phyloP scores from a whole-genome alignment of 2,797 vertebrate genomes.

The Aeoliscus strigatus region DNA sequence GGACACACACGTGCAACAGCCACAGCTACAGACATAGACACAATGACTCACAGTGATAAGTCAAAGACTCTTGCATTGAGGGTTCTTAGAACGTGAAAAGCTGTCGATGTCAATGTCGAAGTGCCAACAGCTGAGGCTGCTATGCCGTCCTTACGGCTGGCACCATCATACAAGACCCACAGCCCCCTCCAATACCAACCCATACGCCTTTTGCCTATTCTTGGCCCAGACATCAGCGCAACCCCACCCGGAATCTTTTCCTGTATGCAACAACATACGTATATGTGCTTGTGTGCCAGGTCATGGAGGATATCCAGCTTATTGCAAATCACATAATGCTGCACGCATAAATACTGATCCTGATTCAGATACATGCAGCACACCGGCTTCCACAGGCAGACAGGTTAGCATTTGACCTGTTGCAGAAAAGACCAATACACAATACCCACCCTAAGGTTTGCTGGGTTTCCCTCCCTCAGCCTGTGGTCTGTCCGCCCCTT shows the following conservation, averaged over 20 bases:
- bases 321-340: slow-evolving; percentile 23
- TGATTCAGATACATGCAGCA: slow-evolving; percentile 18
- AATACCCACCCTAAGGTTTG: slow-evolving; percentile 61
- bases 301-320: slow-evolving; percentile 16
- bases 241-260: slow-evolving; percentile 36
- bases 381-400: slow-evolving; percentile 46
- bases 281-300: slow-evolving; percentile 26
- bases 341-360: slow-evolving; percentile 17
- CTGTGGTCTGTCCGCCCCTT: slow-evolving; percentile 56
- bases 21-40: slow-evolving; percentile 29
- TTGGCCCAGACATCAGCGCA: slow-evolving; percentile 42
- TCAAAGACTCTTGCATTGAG: slow-evolving; percentile 46
- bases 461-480: slow-evolving; percentile 52
- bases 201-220: slow-evolving; percentile 57
- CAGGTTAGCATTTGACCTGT: slow-evolving; percentile 65
- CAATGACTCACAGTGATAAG: slow-evolving; percentile 49
- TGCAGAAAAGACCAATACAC: slow-evolving; percentile 51
- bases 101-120: slow-evolving; percentile 75
- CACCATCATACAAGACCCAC: slow-evolving; percentile 50
- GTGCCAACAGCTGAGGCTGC: slow-evolving; percentile 73
- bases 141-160: slow-evolving; percentile 58
- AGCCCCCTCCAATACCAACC: slow-evolving; percentile 34
- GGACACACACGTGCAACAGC: slow-evolving; percentile 21
- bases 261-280: slow-evolving; percentile 16
- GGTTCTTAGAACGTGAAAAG: slow-evolving; percentile 62